These are phyloP conservation scores for Schizopygopsis pylzovi DNA, from an alignment of 2,797 vertebrate species.

Conservation along the genomic window DNA sequence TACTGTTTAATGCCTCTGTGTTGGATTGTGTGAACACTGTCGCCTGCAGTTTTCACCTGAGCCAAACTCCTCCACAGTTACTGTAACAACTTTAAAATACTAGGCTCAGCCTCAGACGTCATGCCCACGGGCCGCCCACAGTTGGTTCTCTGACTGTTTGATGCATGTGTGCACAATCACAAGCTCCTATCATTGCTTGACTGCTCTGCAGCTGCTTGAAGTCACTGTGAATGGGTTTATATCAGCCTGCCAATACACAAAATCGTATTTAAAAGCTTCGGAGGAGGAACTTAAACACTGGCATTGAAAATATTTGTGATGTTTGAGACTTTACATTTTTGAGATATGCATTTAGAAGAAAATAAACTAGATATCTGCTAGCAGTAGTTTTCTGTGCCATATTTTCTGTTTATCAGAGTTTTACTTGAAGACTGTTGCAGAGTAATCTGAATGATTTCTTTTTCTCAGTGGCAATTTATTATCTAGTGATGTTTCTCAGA, in stretches of 20 bases:
- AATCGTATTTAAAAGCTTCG: not conserved
- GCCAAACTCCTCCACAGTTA: slow-evolving; percentile 8
- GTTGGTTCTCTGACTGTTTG: slow-evolving; percentile 10
- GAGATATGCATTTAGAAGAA: not conserved
- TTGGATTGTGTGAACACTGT: slow-evolving; percentile 1
- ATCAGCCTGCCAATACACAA: not conserved
- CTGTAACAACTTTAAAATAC: slow-evolving; percentile 3
- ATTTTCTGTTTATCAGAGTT: not conserved
- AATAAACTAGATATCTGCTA: slow-evolving; percentile 16
- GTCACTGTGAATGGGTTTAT: not conserved
- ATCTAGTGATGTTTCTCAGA: not conserved
- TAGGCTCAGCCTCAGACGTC: not conserved
- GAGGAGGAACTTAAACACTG: not conserved
- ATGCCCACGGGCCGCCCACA: not conserved
- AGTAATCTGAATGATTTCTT: not conserved
- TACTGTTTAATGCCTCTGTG: slow-evolving; percentile 7
- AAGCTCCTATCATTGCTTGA: not conserved
- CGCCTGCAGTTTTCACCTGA: slow-evolving; percentile 16
- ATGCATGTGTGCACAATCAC: slow-evolving; percentile 5
- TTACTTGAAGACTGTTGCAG: not conserved
- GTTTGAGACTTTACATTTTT: not conserved
- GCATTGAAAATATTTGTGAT: slow-evolving; percentile 7
- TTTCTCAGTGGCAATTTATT: not conserved
- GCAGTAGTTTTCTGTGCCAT: not conserved
- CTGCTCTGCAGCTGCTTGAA: not conserved